Evolutionary conservation across 35 echinoderm and acorn worm species (phyloP).

Genomic region (Apostichopus parvimensis): DNA sequence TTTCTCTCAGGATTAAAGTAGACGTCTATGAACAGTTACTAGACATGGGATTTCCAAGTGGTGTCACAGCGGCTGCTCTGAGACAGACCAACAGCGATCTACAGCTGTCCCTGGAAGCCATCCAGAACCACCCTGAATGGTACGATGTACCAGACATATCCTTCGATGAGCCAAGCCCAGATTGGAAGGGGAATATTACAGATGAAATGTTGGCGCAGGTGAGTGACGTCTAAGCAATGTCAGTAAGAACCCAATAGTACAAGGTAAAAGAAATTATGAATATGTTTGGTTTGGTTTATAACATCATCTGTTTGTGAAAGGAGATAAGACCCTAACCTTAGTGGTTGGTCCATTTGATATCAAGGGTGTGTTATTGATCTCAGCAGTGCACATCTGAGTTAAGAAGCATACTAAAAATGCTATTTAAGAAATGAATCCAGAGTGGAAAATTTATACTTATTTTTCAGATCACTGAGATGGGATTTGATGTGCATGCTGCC

Average conservation of each 20-base stretch:
- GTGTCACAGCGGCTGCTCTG: slow-evolving; percentile 56
- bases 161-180: neutral
- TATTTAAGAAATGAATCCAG: too few species aligned
- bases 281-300: neutral
- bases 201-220: slow-evolving; percentile 92
- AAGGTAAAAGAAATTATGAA: too few species aligned
- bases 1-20: slow-evolving; percentile 72
- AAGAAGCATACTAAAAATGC: too few species aligned
- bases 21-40: slow-evolving; percentile 83
- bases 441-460: neutral
- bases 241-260: too few species aligned
- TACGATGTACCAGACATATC: slow-evolving; percentile 46
- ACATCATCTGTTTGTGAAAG: neutral
- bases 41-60: slow-evolving; percentile 83
- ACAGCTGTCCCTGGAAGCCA: slow-evolving; percentile 65
- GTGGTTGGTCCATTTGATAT: too few species aligned
- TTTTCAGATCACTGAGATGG: slow-evolving; percentile 76
- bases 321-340: neutral
- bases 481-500: slow-evolving; percentile 68
- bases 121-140: slow-evolving; percentile 84
- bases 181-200: slow-evolving; percentile 77
- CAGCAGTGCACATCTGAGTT: too few species aligned
- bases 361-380: too few species aligned
- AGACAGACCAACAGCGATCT: slow-evolving; percentile 96
- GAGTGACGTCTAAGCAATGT: neutral